Base-by-base conservation (phyloP, 2,888 invertebrate genomes). In the Drosophila meridionalis region DNA sequence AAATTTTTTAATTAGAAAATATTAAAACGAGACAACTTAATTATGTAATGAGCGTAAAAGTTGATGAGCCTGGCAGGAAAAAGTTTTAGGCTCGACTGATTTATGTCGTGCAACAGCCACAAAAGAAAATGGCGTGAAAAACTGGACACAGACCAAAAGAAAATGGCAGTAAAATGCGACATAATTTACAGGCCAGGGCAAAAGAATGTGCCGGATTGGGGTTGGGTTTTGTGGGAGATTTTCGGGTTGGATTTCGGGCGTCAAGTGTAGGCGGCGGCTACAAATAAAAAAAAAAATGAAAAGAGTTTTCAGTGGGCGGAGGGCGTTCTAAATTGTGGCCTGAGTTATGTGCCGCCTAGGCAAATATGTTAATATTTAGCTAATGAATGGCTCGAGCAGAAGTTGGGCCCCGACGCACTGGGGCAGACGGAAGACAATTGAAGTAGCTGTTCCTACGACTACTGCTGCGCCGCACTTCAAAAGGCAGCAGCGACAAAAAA, bases 321-420 rank as follows among this genome's bases (percentile, higher is more conserved):
- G 40, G 48, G 36, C 38, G 60, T 53, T 78, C 83, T 43, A 69
- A 76, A 87, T 69, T 84, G 85, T 53, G 73, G 85, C 57, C 66
- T 72, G 79, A 89, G 76, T 84, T 87, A 89, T 87, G 85, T 74
- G 80, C 68, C 72, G 71, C 47, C 73, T 20, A 67, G 76, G 70
- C 65, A 85, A 85, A 89, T 85, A 85, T 89, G 90, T 89, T 90
- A 90, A 87, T 87, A 90, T 87, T 88, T 87, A 61, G 82, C 73
- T 84, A 87, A 88, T 90, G 80, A 86, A 90, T 84, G 83, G 70
- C 56, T 8, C 47, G 42, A 28, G 47, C 20, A n/a, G 58, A 8
- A 28, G 50, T 30, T 14, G 32, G 26, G 26, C 26, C 36, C 30
- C 34, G 42, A 57, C 30, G 36, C 14, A 14, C 42, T n/a, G 12